Evolutionary conservation across 1,140 invertebrate genomes (phyloP).

Genomic region (Drosophila tropicalis): DNA sequence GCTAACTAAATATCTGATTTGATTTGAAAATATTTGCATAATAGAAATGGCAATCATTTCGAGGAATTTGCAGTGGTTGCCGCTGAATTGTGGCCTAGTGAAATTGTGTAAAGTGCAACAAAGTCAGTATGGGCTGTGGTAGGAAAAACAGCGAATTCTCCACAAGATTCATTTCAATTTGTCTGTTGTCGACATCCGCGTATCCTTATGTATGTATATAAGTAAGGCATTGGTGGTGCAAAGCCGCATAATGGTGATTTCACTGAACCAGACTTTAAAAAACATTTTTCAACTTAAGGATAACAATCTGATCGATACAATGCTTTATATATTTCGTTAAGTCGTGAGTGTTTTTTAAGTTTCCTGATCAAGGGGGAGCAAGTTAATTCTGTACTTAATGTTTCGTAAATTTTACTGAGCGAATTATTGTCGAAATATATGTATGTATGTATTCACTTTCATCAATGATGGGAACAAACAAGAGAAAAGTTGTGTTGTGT

Average conservation of each 20-base stretch:
- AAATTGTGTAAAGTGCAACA: constrained; percentile 2
- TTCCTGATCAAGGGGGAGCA: too few relatives aligned
- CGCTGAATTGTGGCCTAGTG: neutral
- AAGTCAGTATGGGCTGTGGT: constrained; percentile 13
- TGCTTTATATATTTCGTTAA: too few relatives aligned
- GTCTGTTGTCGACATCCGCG: neutral
- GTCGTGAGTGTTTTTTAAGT: too few relatives aligned
- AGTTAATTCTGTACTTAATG: neutral
- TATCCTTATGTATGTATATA: neutral
- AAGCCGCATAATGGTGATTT: too few relatives aligned
- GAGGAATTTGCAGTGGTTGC: constrained; percentile 5
- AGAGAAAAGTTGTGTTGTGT: neutral
- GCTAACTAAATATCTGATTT: constrained; percentile 28
- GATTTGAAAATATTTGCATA: constrained; percentile 51
- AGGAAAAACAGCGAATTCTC: constrained; percentile 12
- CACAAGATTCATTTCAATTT: constrained; percentile 6
- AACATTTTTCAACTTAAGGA: too few relatives aligned
- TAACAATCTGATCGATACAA: too few relatives aligned
- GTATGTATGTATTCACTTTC: neutral
- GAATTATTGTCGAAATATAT: neutral
- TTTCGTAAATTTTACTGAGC: neutral
- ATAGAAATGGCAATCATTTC: constrained; percentile 35
- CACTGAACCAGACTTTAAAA: too few relatives aligned
- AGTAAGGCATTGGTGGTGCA: neutral
- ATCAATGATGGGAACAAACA: neutral